Evolutionary conservation across 1,140 invertebrate species (phyloP), one percentile per base, ranked within the genome.

Genomic region (Zaprionus camerounensis): DNA sequence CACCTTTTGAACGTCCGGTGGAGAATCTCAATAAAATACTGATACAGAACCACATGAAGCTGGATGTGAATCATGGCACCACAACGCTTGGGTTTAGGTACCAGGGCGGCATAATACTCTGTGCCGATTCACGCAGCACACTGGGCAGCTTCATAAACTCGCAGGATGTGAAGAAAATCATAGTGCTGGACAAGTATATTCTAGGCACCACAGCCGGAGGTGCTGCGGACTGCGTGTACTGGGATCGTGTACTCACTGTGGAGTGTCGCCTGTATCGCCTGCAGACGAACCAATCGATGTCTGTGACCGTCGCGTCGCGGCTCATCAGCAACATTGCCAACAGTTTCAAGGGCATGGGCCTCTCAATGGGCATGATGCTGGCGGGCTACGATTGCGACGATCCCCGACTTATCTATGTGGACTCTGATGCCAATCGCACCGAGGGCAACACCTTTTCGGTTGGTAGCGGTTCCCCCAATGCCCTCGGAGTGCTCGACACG

Each of bases 141-240:
- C 97, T 97, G 68, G 99, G 98, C 28, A 94, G 96, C 78, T 99
- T 96, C 84, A 99, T 99, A 92, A 97, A 96, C 15, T 99, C 98
- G 7, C 96, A 97, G 86, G 95, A 94, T 2, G 97, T 99, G 93
- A 98, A 99, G 92, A 99, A 99, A 93, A 97, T 99, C 84, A 97
- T 99, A 58, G 96, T 98, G 93, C 98, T 99, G 74, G 99, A 99
- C 93, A 96, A 98, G 55, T 98, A 97, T 82, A 71, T 85, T 12
- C 41, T 85, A 71, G 78, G 94, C 49, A 95, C 95, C 1, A 87
- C 95, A 58, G 95, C 95, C 26, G 95, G 95, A 41, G 94, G 95
- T 66, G 99, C 99, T 26, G 99, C 98, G 13, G 99, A 99, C 94
- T 99, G 99, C 93, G 95, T 97, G 1, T 99, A 99, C 93, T 99